Percentiles rank a stretch among this genome's conserved stretches.
Conservation (phyloP, 2,797 vertebrate species). For the Cuniculus paca region DNA sequence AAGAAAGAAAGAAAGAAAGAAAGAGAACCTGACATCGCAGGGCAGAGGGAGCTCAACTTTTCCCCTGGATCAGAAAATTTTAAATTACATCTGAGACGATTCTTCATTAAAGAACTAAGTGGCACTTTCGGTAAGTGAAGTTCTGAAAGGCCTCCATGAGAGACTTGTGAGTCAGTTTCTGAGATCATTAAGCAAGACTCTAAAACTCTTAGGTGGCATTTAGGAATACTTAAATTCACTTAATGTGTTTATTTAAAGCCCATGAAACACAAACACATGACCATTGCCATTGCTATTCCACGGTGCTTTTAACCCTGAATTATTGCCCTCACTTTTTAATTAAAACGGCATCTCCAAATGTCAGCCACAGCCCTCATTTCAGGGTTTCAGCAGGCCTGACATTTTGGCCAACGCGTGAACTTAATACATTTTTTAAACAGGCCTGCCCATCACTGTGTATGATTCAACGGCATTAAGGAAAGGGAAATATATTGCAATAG, state of each 20-base stretch:
- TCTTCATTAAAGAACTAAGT: background rate
- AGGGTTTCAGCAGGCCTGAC: constrained; percentile 13
- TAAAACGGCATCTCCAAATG: constrained; percentile 72
- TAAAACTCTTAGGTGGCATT: constrained; percentile 28
- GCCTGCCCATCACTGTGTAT: constrained; percentile 24
- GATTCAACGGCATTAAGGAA: background rate
- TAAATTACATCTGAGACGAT: background rate
- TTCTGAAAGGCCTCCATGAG: background rate
- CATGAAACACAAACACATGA: background rate
- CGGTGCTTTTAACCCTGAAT: background rate
- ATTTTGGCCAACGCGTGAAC: constrained; percentile 56
- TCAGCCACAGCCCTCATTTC: constrained; percentile 37
- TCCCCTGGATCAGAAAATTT: background rate
- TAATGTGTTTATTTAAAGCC: constrained; percentile 46
- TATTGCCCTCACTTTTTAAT: constrained; percentile 53
- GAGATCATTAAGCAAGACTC: constrained; percentile 38
- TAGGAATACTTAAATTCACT: constrained; percentile 46
- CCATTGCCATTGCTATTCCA: background rate
- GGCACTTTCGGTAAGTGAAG: background rate
- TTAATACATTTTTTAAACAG: constrained; percentile 60
- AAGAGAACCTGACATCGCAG: background rate
- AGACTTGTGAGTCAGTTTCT: background rate
- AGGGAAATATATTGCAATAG: constrained; percentile 23
- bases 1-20: background rate
- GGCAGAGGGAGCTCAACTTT: background rate